These are phyloP conservation scores for Onychomys leucogaster DNA, from an alignment of 2,797 vertebrate genomes.

Conservation along the genomic window DNA sequence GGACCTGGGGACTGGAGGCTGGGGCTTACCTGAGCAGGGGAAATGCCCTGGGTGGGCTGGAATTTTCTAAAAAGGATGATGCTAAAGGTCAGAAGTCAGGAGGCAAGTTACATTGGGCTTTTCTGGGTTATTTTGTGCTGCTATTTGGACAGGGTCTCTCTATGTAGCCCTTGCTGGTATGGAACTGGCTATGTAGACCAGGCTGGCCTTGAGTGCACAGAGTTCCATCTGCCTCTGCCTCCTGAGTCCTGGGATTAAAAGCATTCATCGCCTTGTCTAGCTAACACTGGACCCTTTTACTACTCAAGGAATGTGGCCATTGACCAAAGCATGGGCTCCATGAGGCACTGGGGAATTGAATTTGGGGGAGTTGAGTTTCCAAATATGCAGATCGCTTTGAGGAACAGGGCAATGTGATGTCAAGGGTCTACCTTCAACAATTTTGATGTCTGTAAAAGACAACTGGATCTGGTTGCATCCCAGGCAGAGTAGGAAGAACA, in stretches of 20 bases:
- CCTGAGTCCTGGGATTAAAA: background rate
- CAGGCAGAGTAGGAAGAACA: background rate
- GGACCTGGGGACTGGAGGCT: background rate
- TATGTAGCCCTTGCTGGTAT: background rate
- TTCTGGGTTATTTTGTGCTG: background rate
- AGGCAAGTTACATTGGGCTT: background rate
- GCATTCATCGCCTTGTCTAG: background rate
- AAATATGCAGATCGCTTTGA: background rate
- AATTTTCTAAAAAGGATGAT: background rate
- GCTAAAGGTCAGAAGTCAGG: background rate
- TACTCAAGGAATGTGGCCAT: background rate
- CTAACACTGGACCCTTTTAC: background rate
- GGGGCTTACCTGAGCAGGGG: background rate
- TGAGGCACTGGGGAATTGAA: background rate
- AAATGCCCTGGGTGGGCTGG: too few species aligned
- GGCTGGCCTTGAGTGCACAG: background rate
- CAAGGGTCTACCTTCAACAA: background rate
- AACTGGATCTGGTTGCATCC: background rate
- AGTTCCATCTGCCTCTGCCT: background rate
- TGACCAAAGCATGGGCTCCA: too few species aligned
- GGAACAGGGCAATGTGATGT: background rate
- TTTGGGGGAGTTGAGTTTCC: background rate
- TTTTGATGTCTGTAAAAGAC: background rate
- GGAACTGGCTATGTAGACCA: background rate
- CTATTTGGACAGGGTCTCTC: background rate